Evolutionary conservation across 1,140 invertebrate species (phyloP), one percentile per base, ranked within the genome.

Genomic region (Bombus sibiricus): DNA sequence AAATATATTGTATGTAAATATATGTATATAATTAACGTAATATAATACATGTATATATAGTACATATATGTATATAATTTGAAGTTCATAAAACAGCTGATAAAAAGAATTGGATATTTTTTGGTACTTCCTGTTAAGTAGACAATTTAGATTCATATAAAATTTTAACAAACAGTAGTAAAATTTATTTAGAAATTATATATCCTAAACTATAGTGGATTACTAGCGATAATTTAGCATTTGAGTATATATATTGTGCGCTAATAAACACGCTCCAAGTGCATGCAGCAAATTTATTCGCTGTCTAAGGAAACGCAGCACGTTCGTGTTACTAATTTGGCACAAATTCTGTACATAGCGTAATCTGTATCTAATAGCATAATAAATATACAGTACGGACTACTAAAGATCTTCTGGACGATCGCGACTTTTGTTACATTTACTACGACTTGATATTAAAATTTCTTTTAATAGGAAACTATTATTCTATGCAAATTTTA

Each of bases 311-410:
- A 10, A 59, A 59, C 25, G 25, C 2, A 39, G 12, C 34, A n/a
- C 34, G 53, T 76, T 15, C 53, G 28, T 59, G 64, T 66, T 66
- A 66, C 64, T 39, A 76, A 76, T 76, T 76, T 76, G 74, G 74
- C 37, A 59, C 74, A 59, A 57, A 76, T 39, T 59, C 39, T 37
- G 13, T 59, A 59, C 28, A 59, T 37, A 59, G 32, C 13, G 25
- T 25, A 8, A 28, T 34, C 74, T 37, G 18, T 2, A 57, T 76
- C 32, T 76, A 37, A 57, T 59, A 76, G 13, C 22, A 12, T 59
- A 59, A 76, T 76, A 59, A 76, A 76, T 59, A 5, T 39, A 28
- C 25, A 12, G 10, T 43, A 73, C 66, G 37, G 9, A 34, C 15
- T 41, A 41, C 8, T 39, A 39, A 37, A 59, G 37, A n/a, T 59